These are phyloP conservation scores for Pseudorhombus dupliciocellatus DNA, from an alignment of 2,113 vertebrate genomes.

Conservation along the genomic window DNA sequence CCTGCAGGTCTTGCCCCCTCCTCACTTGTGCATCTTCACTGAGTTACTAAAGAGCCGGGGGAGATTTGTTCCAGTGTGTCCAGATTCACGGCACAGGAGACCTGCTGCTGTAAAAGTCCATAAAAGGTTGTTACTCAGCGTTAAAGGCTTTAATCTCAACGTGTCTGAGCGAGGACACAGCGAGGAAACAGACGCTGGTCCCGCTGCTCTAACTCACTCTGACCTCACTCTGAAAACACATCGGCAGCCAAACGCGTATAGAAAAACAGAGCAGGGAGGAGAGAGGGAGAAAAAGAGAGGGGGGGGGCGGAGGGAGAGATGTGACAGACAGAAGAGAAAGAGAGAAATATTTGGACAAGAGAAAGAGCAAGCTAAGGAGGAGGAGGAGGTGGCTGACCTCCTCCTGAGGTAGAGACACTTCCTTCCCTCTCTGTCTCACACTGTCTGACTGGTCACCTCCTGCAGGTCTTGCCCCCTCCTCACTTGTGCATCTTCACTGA, in stretches of 20 bases:
- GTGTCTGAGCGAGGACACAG: conserved; percentile 69
- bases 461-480: background rate
- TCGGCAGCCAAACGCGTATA: conserved; percentile 61
- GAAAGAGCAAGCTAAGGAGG: conserved; percentile 26
- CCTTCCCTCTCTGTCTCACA: conserved; percentile 10
- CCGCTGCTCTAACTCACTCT: conserved; percentile 78
- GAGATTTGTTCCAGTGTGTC: background rate
- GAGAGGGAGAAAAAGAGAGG: conserved; percentile 8
- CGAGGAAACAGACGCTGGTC: conserved; percentile 72
- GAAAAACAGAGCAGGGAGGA: conserved; percentile 41
- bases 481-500: background rate
- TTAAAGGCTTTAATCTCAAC: conserved; percentile 74
- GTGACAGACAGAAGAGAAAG: conserved; percentile 14
- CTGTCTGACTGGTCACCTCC: conserved; percentile 10
- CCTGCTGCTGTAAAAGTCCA: conserved; percentile 63
- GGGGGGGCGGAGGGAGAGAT: conserved; percentile 5
- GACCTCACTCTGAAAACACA: conserved; percentile 79
- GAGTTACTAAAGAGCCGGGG: background rate
- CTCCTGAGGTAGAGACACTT: conserved; percentile 23
- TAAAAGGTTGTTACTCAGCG: conserved; percentile 77
- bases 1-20: background rate
- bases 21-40: background rate
- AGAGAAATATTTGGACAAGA: conserved; percentile 52
- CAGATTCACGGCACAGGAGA: conserved; percentile 45
- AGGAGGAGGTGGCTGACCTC: conserved; percentile 32